Base-by-base conservation (phyloP, 2,888 invertebrate genomes). In the Diaphora mendica region DNA sequence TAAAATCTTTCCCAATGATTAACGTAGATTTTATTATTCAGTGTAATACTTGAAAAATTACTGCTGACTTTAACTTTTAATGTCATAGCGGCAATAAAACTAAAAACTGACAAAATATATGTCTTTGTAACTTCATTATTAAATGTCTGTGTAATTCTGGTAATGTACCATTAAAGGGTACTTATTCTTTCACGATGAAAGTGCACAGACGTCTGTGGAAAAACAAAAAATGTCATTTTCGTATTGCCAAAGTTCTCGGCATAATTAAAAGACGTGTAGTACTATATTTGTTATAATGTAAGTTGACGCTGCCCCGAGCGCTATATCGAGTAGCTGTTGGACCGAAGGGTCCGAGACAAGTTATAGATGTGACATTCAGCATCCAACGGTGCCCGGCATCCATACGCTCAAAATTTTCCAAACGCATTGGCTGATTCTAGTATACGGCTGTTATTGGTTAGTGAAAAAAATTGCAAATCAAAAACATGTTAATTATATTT, bases 391-490 rank as follows among this genome's bases (percentile, higher is more conserved):
- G 88, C 91, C 91, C 93, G 79, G 91, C 91, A 91, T 92, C 89
- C 86, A 86, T 76, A 84, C 90, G 94, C 94, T 95, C 94, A 94
- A 95, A 90, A 91, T 89, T 90, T 82, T 86, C 87, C 80, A 90
- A 93, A 93, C 92, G 88, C 94, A 93, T 95, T 95, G 95, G 95
- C 95, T 95, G 94, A 95, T 89, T 91, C 88, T 93, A 91, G 95
- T 95, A 95, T 95, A 95, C 95, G 95, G 94, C 95, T 95, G 95
- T 93, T 88, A 93, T 94, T 92, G 95, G 95, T 95, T 95, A 95
- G 95, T 95, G 95, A 95, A 88, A 93, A 44, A 13, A 92, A 90
- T 91, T 88, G 89, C 93, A 93, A 94, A 94, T 92, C 91, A 91
- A 90, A 89, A 91, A 91, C 90, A 90, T 93, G 94, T 95, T 94